Percentiles rank a stretch among this genome's conserved stretches.
phyloP scores from a whole-genome alignment of 2,888 invertebrate species.

The Archips xylosteana region DNA sequence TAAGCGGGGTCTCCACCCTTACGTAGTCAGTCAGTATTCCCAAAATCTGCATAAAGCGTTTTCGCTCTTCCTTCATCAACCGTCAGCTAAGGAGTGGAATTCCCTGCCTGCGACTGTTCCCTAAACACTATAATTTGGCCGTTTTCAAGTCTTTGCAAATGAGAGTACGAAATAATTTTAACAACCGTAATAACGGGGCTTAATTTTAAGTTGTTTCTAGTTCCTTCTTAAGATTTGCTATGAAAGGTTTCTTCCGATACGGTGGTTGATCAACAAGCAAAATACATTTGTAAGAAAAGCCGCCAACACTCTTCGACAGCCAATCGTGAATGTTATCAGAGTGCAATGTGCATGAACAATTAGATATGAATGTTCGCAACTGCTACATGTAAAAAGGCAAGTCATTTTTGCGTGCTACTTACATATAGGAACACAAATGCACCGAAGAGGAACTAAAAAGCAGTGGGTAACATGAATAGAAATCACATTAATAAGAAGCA shows the following conservation, averaged over 20 bases:
- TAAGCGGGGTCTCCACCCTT: no score
- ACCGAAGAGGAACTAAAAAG: constrained; percentile 24
- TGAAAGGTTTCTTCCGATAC: neutral
- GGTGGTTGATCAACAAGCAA: neutral
- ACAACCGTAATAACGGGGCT: neutral
- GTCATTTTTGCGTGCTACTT: constrained; percentile 8
- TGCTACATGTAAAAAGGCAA: neutral
- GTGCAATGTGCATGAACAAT: neutral
- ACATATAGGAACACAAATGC: constrained; percentile 24
- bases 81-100: no score
- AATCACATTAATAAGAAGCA: constrained; percentile 30
- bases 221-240: no score
- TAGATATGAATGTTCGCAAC: neutral
- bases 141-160: no score
- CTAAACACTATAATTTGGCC: no score
- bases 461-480: constrained; percentile 10
- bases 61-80: no score
- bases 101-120: no score
- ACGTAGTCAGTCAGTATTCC: no score
- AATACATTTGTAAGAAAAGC: neutral
- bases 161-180: neutral
- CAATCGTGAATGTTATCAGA: neutral
- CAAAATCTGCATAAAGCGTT: no score
- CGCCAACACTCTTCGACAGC: neutral
- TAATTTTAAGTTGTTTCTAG: neutral